A percentile compares a stretch with the other conserved stretches of the same genome.
These are phyloP conservation scores for Salvelinus alpinus DNA, from an alignment of 2,113 vertebrate species.

Conservation along the genomic window DNA sequence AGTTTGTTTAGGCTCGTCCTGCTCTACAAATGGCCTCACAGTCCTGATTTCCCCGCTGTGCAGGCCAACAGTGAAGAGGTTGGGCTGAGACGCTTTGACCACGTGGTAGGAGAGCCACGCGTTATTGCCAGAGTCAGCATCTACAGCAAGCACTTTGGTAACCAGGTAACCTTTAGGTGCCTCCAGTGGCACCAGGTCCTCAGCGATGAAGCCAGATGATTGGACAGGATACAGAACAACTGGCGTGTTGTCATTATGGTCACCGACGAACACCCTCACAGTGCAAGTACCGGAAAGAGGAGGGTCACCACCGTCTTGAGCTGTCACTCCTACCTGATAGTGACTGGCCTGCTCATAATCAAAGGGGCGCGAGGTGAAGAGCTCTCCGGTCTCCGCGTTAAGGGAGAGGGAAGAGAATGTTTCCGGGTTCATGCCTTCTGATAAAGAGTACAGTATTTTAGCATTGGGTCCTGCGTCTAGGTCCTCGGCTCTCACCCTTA, in stretches of 20 bases:
- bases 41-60: slow-evolving; percentile 49
- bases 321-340: slow-evolving; percentile 62
- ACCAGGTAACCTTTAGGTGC: slow-evolving; percentile 78
- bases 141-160: slow-evolving; percentile 78
- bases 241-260: slow-evolving; percentile 69
- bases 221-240: slow-evolving; percentile 66
- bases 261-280: slow-evolving; percentile 59
- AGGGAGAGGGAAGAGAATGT: slow-evolving; percentile 60
- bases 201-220: slow-evolving; percentile 60
- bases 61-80: slow-evolving; percentile 57
- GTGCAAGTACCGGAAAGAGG: slow-evolving; percentile 58
- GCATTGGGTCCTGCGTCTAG: slow-evolving; percentile 58
- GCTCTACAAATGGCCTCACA: slow-evolving; percentile 52
- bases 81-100: slow-evolving; percentile 58
- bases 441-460: slow-evolving; percentile 60
- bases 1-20: slow-evolving; percentile 59
- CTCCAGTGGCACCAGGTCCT: slow-evolving; percentile 72
- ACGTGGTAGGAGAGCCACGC: slow-evolving; percentile 45
- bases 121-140: slow-evolving; percentile 67
- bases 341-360: slow-evolving; percentile 68
- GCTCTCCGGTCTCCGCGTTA: slow-evolving; percentile 63
- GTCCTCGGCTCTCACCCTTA: slow-evolving; percentile 60
- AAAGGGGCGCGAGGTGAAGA: slow-evolving; percentile 63
- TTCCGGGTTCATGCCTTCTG: slow-evolving; percentile 40
- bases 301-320: slow-evolving; percentile 62